A percentile compares a stretch with the other conserved stretches of the same genome.
Evolutionary conservation across 2,888 invertebrate genomes (phyloP).

Genomic region (Tipula helvola): DNA sequence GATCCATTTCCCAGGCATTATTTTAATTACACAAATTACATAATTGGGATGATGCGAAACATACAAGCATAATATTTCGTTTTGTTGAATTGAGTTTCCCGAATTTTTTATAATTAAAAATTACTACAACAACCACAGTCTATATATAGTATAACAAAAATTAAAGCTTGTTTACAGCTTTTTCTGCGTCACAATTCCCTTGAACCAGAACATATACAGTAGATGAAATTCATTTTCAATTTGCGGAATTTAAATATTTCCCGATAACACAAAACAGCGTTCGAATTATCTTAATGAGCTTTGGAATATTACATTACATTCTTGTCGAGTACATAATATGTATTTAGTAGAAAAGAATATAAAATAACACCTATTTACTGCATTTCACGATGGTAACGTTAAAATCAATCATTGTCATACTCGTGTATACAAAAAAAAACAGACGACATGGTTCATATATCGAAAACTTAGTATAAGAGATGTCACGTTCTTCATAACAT

Average conservation of each 20-base stretch:
- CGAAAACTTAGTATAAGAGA: too few relatives aligned
- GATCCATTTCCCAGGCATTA: background rate
- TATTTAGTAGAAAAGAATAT: too few relatives aligned
- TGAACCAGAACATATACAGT: background rate
- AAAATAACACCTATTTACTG: background rate
- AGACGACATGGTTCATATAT: background rate
- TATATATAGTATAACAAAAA: too few relatives aligned
- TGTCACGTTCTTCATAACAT: background rate
- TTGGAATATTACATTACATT: background rate
- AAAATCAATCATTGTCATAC: background rate
- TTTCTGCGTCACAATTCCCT: background rate
- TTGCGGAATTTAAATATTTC: background rate
- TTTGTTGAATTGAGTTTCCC: background rate
- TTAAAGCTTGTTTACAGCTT: background rate
- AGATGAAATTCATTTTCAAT: background rate
- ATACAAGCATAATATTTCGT: background rate
- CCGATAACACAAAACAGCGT: background rate
- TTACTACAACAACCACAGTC: too few relatives aligned
- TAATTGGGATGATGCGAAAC: background rate
- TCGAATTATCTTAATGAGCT: background rate
- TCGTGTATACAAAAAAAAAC: background rate
- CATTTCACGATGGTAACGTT: background rate
- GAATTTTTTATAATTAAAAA: background rate
- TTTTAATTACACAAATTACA: background rate
- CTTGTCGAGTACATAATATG: background rate